Evolutionary conservation across 2,113 vertebrate species (phyloP).

Genomic region (Camelus bactrianus): DNA sequence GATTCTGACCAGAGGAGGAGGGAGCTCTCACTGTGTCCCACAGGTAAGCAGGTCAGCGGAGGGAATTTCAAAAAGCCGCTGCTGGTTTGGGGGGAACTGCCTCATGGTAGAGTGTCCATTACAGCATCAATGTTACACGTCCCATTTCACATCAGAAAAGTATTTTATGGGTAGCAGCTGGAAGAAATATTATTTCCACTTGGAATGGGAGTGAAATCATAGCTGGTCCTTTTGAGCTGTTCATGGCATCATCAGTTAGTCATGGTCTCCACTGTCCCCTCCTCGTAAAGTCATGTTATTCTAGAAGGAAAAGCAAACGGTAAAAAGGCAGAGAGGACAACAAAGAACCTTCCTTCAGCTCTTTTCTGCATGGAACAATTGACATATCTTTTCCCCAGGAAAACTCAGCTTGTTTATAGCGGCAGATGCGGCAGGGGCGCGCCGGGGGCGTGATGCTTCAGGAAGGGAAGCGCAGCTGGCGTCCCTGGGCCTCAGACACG

Average conservation of each 20-base stretch:
- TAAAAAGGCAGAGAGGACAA: not conserved
- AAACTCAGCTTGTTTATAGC: conserved; percentile 67
- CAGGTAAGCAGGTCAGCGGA: not conserved
- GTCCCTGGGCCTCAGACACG: not conserved
- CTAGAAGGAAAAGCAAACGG: conserved; percentile 30
- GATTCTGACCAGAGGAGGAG: not conserved
- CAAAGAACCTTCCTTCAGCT: not conserved
- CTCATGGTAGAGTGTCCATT: rapidly evolving
- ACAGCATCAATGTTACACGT: not conserved
- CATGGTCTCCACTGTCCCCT: not conserved
- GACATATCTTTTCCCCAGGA: not conserved
- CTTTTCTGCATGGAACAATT: not conserved
- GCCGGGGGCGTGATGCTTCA: not conserved
- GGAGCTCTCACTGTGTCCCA: not conserved
- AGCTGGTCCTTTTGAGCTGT: conserved; percentile 24
- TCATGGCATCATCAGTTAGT: conserved; percentile 7
- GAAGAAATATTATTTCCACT: conserved; percentile 71
- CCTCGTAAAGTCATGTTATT: not conserved
- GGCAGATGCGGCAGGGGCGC: not conserved
- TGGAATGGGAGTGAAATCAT: conserved; percentile 15
- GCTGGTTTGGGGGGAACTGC: not conserved
- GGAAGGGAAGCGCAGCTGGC: not conserved
- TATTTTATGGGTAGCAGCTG: conserved; percentile 73
- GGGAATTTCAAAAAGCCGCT: not conserved
- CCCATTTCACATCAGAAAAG: rapidly evolving